Base-by-base conservation (phyloP, 1,140 invertebrate species). In the Papilio aristodemus region DNA sequence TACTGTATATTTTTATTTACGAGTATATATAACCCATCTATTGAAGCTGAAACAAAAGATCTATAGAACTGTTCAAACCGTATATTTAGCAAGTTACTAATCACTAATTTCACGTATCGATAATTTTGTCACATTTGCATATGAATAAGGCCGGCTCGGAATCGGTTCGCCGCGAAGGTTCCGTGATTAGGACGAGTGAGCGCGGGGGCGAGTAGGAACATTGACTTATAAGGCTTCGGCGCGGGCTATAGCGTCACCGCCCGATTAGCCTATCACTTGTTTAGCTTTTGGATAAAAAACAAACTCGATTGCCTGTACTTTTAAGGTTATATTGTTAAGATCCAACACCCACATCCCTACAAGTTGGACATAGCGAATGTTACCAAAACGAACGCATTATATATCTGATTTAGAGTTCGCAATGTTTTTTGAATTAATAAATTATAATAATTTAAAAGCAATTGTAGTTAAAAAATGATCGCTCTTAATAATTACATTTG, bases 161-260 rank as follows among this genome's bases (percentile, higher is more conserved):
- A 80, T 76, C 60, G 71, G 60, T 59, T 71, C 62, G 57, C 50
- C 58, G 70, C 64, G 70, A 71, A 66, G 72, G 74, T 80, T 81
- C 72, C 77, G 76, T 76, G 71, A 78, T 78, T 76, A 75, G 70
- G 71, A 72, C 69, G 67, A 46, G 38, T 67, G 66, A 62, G 75
- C 66, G 81, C 80, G 88, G 87, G 87, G 89, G 89, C 85, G 86
- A 87, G 74, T 86, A 87, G 86, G 84, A 86, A 89, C 80, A 84
- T 80, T 71, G 70, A 80, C 86, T 78, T 89, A 88, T 89, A 91
- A 76, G 89, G 89, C 60, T 78, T 71, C 70, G 69, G 73, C 74
- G 77, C 76, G 72, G 68, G 50, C 66, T 54, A 69, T 79, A 75
- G 73, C 89, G 89, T 91, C 89, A 91, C 83, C 89, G 81, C 80